Evolutionary conservation across 1,140 invertebrate species (phyloP).

Genomic region (Solenopsis invicta): DNA sequence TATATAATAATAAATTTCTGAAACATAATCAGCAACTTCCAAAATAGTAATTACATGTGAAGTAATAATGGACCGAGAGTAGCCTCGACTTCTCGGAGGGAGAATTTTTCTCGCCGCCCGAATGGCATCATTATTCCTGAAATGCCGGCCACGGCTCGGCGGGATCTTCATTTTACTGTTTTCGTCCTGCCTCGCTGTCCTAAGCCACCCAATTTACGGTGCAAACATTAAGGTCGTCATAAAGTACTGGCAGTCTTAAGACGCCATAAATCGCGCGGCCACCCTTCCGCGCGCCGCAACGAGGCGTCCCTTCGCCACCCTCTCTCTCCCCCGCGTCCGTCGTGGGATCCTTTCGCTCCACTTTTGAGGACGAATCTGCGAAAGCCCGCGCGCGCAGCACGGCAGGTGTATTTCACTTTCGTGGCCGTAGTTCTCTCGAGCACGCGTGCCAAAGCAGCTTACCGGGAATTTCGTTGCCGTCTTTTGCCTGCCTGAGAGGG

Average conservation of each 20-base stretch:
- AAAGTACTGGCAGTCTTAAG: constrained; percentile 76
- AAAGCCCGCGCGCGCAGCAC: constrained; percentile 33
- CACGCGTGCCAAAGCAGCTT: constrained; percentile 46
- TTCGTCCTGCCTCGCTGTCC: constrained; percentile 65
- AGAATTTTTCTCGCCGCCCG: background rate
- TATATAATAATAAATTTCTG: background rate
- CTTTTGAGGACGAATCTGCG: constrained; percentile 53
- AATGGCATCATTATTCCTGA: constrained; percentile 60
- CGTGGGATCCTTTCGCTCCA: constrained; percentile 25
- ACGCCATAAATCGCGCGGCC: constrained; percentile 71
- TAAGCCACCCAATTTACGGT: constrained; percentile 76
- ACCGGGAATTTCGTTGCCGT: constrained; percentile 57
- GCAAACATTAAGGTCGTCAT: constrained; percentile 79
- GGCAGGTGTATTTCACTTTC: constrained; percentile 73
- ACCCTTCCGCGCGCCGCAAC: constrained; percentile 33
- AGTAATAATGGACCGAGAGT: background rate
- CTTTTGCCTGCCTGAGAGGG: constrained; percentile 47
- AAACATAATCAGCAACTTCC: background rate
- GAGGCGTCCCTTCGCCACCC: constrained; percentile 23
- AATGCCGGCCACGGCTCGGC: constrained; percentile 68
- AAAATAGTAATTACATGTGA: background rate
- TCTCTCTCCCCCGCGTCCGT: background rate
- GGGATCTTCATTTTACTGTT: constrained; percentile 71
- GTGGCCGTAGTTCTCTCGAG: constrained; percentile 56
- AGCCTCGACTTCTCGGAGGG: background rate